A percentile compares a stretch with the other conserved stretches of the same genome.
phyloP scores from a whole-genome alignment of 2,113 vertebrate genomes.

The Colius striatus region DNA sequence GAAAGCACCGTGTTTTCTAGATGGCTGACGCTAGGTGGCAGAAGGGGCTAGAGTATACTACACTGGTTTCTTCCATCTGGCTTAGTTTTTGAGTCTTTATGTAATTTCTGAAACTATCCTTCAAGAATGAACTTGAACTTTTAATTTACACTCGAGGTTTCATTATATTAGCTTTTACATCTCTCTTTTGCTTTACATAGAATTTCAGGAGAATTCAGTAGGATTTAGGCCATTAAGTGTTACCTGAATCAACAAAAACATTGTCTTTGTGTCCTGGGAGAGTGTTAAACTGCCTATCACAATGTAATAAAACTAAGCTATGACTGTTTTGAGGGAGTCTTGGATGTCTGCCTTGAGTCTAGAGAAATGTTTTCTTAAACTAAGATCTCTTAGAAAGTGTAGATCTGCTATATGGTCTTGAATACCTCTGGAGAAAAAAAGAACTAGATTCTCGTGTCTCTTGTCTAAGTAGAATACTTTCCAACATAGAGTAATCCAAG shows the following conservation, averaged over 20 bases:
- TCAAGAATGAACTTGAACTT: neutral
- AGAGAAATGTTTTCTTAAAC: neutral
- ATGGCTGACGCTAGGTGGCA: neutral
- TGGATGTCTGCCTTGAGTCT: neutral
- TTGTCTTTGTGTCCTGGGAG: neutral
- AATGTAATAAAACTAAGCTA: neutral
- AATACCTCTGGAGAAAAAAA: neutral
- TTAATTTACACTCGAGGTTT: neutral
- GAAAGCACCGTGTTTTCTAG: accelerated
- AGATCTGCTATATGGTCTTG: neutral
- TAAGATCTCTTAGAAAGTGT: neutral
- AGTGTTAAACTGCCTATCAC: neutral
- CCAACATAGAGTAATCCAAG: neutral
- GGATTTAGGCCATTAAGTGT: neutral
- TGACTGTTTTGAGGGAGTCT: neutral
- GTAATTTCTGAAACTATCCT: neutral
- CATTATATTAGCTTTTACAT: neutral
- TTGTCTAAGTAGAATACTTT: neutral
- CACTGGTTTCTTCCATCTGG: neutral
- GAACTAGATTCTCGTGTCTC: too few relatives aligned
- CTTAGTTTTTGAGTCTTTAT: neutral
- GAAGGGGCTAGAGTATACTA: neutral
- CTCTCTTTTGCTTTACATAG: neutral
- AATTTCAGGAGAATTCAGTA: neutral
- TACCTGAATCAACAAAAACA: neutral